Evolutionary conservation across 2,888 invertebrate species (phyloP).

Genomic region (Myopa tessellatipennis): DNA sequence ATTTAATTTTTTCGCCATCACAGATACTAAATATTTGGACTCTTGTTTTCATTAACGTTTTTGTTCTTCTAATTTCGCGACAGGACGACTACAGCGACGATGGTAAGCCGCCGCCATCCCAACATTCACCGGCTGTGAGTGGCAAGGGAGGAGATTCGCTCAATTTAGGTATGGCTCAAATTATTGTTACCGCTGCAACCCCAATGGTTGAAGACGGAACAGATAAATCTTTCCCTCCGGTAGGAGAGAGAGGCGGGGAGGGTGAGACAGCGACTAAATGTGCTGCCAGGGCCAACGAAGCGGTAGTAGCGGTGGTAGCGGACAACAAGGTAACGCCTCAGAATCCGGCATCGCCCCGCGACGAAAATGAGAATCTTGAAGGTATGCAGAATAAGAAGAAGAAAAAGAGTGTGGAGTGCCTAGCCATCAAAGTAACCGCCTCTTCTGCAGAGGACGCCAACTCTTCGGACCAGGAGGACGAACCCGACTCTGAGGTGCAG

Average conservation of each 20-base stretch:
- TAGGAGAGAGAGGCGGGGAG: conserved; percentile 59
- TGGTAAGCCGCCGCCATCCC: conserved; percentile 60
- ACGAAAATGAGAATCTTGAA: conserved; percentile 52
- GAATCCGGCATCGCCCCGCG: conserved; percentile 44
- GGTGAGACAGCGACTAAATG: conserved; percentile 24
- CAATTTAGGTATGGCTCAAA: conserved; percentile 86
- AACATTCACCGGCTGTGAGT: conserved; percentile 57
- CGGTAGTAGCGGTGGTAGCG: conserved; percentile 34
- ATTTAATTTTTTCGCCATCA: not conserved
- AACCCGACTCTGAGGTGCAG: conserved; percentile 57
- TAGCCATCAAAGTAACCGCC: conserved; percentile 25
- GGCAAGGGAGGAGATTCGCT: conserved; percentile 69
- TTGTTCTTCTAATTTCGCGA: not conserved
- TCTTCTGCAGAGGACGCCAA: conserved; percentile 53
- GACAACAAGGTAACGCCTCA: conserved; percentile 51
- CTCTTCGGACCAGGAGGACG: conserved; percentile 56
- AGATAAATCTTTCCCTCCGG: conserved; percentile 82
- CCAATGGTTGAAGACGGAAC: conserved; percentile 87
- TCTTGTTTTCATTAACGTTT: not conserved
- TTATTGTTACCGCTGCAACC: conserved; percentile 93
- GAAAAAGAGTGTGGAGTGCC: not conserved
- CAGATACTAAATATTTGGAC: not conserved
- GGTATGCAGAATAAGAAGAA: conserved; percentile 50
- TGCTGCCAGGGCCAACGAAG: conserved; percentile 42
- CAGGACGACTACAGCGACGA: conserved; percentile 64